Conservation (phyloP, 2,113 vertebrate species). For the Amphiprion ocellaris region DNA sequence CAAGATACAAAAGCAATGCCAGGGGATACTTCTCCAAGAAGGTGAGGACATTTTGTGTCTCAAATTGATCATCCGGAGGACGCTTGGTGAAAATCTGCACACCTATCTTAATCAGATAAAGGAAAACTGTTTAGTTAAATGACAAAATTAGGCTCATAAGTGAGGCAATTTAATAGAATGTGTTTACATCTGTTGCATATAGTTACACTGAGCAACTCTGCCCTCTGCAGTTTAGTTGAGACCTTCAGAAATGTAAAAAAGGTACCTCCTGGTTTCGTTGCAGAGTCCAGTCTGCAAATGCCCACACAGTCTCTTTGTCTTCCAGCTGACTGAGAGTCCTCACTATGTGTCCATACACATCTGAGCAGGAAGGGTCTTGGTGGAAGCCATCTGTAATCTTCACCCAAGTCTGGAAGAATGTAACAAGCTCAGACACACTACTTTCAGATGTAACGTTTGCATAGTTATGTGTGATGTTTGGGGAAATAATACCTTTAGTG, state of each 20-base stretch:
- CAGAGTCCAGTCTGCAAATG: slow-evolving; percentile 78
- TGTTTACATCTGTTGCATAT: background rate
- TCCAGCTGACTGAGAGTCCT: slow-evolving; percentile 64
- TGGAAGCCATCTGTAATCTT: slow-evolving; percentile 70
- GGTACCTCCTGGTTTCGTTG: slow-evolving; percentile 78
- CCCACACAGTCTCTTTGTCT: slow-evolving; percentile 70
- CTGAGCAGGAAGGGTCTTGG: slow-evolving; percentile 56
- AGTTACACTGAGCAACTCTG: slow-evolving; percentile 64
- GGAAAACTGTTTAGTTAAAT: slow-evolving; percentile 19
- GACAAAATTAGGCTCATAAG: slow-evolving; percentile 1
- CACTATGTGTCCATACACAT: slow-evolving; percentile 74
- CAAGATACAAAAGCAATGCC: slow-evolving; percentile 73
- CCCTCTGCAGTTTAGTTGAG: slow-evolving; percentile 61
- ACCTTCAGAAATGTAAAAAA: slow-evolving; percentile 2
- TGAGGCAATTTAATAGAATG: background rate
- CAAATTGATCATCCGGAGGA: slow-evolving; percentile 51
- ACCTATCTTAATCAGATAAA: slow-evolving; percentile 67
- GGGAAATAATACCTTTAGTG: slow-evolving; percentile 66
- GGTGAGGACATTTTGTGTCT: slow-evolving; percentile 56
- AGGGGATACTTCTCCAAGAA: slow-evolving; percentile 70
- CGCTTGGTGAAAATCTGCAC: slow-evolving; percentile 77
- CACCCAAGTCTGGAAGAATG: slow-evolving; percentile 76
- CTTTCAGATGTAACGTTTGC: background rate
- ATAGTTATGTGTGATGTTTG: background rate
- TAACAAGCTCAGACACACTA: slow-evolving; percentile 1